Conservation (phyloP, 2,888 invertebrate genomes). For the Rotaria macrura region DNA sequence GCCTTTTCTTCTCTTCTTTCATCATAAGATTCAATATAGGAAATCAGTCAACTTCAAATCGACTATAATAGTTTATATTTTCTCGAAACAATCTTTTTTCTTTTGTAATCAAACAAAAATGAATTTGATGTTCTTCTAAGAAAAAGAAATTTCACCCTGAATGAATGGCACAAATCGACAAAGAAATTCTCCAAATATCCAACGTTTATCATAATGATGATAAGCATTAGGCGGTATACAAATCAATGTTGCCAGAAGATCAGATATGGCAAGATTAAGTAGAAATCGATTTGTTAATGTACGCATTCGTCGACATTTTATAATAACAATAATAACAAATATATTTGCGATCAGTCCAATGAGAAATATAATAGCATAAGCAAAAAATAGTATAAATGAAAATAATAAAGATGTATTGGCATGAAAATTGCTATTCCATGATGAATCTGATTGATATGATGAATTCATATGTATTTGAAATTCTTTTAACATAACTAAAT, state of each 20-base stretch:
- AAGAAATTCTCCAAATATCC: slow-evolving; percentile 31
- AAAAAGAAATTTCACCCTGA: background rate
- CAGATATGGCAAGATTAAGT: slow-evolving; percentile 31
- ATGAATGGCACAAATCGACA: slow-evolving; percentile 31
- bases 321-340: slow-evolving; percentile 30
- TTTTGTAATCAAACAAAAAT: too few relatives aligned
- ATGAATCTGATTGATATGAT: background rate
- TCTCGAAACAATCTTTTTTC: background rate
- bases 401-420: background rate
- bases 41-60: background rate
- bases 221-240: slow-evolving; percentile 30
- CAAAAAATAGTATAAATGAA: slow-evolving; percentile 19
- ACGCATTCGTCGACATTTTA: slow-evolving; percentile 31
- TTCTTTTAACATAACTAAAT: background rate
- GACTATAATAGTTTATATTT: background rate
- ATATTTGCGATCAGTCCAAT: slow-evolving; percentile 31
- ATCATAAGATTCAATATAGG: background rate
- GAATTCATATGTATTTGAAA: background rate
- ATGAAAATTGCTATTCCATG: background rate
- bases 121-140: too few relatives aligned
- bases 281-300: slow-evolving; percentile 33
- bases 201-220: slow-evolving; percentile 22
- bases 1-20: background rate
- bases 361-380: slow-evolving; percentile 20
- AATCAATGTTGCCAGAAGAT: slow-evolving; percentile 29